Percentiles rank a stretch among this genome's conserved stretches.
phyloP scores from a whole-genome alignment of 2,888 invertebrate genomes.

The Girardia tigrina region DNA sequence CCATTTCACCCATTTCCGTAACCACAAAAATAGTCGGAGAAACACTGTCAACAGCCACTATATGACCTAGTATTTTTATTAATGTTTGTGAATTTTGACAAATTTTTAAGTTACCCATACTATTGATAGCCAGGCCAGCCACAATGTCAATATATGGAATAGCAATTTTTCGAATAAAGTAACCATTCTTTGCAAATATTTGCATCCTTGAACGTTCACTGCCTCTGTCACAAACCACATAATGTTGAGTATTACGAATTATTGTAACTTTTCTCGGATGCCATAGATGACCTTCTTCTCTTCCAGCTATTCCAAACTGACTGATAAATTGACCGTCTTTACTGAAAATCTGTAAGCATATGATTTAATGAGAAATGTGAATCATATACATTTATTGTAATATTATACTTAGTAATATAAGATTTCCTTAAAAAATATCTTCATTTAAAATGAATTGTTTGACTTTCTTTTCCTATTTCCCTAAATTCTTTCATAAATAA shows the following conservation, averaged over 20 bases:
- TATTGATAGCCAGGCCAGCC: constrained; percentile 80
- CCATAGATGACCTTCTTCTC: constrained; percentile 85
- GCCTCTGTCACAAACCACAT: constrained; percentile 87
- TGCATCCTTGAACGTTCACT: constrained; percentile 92
- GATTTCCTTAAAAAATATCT: too few species aligned
- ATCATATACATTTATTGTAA: too few species aligned
- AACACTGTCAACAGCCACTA: constrained; percentile 89
- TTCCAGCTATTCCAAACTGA: constrained; percentile 64
- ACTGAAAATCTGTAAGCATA: constrained; percentile 65
- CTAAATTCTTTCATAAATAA: too few species aligned
- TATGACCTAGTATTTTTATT: constrained; percentile 53
- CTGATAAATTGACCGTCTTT: constrained; percentile 80
- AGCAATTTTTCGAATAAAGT: constrained; percentile 84
- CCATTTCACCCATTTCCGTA: constrained; percentile 74
- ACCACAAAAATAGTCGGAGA: constrained; percentile 88
- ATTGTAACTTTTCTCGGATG: constrained; percentile 82
- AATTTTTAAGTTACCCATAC: constrained; percentile 56
- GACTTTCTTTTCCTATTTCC: too few species aligned
- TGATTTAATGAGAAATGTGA: too few species aligned
- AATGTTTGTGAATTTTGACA: not conserved
- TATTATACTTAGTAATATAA: too few species aligned
- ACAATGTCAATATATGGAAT: constrained; percentile 56
- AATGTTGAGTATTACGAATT: constrained; percentile 45
- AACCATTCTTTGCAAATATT: constrained; percentile 84
- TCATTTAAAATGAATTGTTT: too few species aligned